Base-by-base conservation (phyloP, 2,888 invertebrate genomes). In the Aspidapion aeneum region DNA sequence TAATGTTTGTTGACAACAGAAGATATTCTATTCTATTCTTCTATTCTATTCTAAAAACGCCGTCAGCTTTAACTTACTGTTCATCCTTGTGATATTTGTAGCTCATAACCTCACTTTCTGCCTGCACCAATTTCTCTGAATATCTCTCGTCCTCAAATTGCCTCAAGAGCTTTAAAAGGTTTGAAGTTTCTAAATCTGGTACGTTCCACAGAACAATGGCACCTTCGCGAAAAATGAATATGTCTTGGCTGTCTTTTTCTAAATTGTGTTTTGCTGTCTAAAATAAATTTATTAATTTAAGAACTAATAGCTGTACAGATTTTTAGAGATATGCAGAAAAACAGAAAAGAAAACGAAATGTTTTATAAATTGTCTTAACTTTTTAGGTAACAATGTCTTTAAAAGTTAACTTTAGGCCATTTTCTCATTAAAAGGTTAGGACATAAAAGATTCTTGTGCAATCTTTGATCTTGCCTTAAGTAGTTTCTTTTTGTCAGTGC, bases 151-250 rank as follows among this genome's bases (percentile, higher is more conserved):
- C 82, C 77, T 91, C 88, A 72, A 82, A 90, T 16, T 82, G 79
- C 67, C 83, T 87, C 58, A 96, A 78, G 78, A 94, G 93, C 49
- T 86, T 83, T 18, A 96, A 78, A 0, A 96, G 83, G 79, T 90
- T 92, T 67, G 86, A 86, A 49, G 88, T 86, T 75, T 96, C 96
- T 60, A 91, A 74, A 69, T 93, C 91, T 0, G 89, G 85, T 73
- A 93, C 87, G 78, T 96, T 96, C 96, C 96, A 96, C 78, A 96
- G 88, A 0, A 96, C 93, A 0, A 93, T 87, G 1, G 91, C 90
- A 1, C 98, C 98, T 78, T 96, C 95, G 48, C 92, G 85, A 77
- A 94, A 96, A 79, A 96, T 93, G 75, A 92, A 93, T 68, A 96
- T 90, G 79, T 96, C 94, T 7, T 95, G 82, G 0, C 89, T 86